Evolutionary conservation across 2,113 vertebrate genomes (phyloP), one percentile per base, ranked within the genome.

Genomic region (Pituophis catenifer): DNA sequence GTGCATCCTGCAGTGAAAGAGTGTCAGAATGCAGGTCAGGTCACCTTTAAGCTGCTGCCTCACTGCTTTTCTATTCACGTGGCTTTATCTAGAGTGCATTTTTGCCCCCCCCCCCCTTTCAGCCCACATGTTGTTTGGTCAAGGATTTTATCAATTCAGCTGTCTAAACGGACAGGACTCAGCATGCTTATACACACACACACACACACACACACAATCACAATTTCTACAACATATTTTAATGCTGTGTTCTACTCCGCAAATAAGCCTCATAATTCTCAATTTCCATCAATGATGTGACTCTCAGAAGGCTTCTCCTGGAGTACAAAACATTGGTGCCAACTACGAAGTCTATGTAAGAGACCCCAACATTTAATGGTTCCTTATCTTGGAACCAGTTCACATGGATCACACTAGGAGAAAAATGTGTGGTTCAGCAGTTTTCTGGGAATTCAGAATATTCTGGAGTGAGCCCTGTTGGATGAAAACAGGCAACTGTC

Each of bases 371-470:
- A 21, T 50, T 38, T 26, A 97, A 26, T 0, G 0, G 24, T 17
- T 89, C 59, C 11, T 13, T 94, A 5, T 98, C 93, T 94, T 92
- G 95, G 38, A 95, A 96, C 97, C 97, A 98, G 4, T 95, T 94
- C 62, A 97, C 95, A 2, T 55, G 85, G 65, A 97, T 94, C 0
- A 96, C 65, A 33, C 95, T 94, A 2, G 97, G 97, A 91, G 95
- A 96, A 93, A 98, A 97, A 94, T 97, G 94, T 91, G 91, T 96
- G 86, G 97, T 91, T 65, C 94, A 94, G 85, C 97, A 95, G 89
- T 96, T 48, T 97, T 48, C 97, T 75, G 96, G 97, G 23, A 52
- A 97, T 97, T 93, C 97, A 97, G 91, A 95, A 95, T 54, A 97
- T 95, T 94, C 92, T 24, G 97, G 97, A 54, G 97, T 95, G 26